Conservation (phyloP, 2,888 invertebrate species). For the Notodromas monacha region DNA sequence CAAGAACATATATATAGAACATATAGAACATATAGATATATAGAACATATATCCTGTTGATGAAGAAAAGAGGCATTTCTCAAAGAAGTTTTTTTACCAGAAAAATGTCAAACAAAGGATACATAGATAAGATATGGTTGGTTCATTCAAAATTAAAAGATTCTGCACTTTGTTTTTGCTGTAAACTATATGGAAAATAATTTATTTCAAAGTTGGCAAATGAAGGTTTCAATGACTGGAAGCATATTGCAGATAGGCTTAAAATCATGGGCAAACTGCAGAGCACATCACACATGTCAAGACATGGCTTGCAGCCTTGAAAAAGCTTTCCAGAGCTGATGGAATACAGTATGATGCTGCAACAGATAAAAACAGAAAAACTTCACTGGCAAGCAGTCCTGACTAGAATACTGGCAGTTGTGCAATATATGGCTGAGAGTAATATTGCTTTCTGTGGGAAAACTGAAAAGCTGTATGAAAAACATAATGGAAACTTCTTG, state of each 20-base stretch:
- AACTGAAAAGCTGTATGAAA: constrained; percentile 5
- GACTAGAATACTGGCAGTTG: constrained; percentile 8
- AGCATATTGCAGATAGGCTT: neutral
- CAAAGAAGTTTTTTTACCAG: neutral
- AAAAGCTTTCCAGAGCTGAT: neutral
- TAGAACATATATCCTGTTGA: neutral
- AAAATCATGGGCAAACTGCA: neutral
- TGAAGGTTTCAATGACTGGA: constrained; percentile 1
- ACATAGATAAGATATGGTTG: neutral
- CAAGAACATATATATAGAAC: too few species aligned
- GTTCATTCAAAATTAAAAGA: neutral
- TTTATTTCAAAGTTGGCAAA: neutral
- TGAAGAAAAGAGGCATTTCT: neutral
- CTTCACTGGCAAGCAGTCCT: constrained; percentile 6
- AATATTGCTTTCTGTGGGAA: constrained; percentile 9
- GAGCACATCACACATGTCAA: neutral
- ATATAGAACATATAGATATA: too few species aligned
- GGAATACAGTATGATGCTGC: neutral
- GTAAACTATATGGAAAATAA: neutral
- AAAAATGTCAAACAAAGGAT: neutral
- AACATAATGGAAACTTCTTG: constrained; percentile 1
- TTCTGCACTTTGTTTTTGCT: neutral
- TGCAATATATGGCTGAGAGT: constrained; percentile 8
- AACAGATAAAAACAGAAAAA: constrained; percentile 2
- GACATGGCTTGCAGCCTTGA: neutral